Conservation (phyloP, 2,113 vertebrate genomes). For the Peromyscus maniculatus region DNA sequence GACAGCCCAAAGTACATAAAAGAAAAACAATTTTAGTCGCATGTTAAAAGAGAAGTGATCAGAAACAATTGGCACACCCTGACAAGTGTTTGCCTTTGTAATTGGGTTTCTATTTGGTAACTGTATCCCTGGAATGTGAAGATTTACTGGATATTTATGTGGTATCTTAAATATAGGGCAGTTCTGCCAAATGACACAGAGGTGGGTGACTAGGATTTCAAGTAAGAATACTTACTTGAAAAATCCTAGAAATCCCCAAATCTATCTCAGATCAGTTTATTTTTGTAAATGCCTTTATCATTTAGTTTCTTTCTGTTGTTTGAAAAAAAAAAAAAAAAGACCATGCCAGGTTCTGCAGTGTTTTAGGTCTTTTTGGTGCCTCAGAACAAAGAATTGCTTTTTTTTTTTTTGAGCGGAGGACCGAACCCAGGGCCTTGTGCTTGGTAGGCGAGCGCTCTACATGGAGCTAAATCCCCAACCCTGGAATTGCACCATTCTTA, state of each 20-base stretch:
- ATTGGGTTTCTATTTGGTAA: slow-evolving; percentile 1
- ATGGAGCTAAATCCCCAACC: too few relatives aligned
- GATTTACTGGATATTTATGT: slow-evolving; percentile 9
- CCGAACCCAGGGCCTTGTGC: too few relatives aligned
- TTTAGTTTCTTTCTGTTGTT: neutral
- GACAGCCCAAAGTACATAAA: neutral
- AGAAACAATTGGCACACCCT: neutral
- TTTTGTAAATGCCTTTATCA: neutral
- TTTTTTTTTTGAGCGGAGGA: too few relatives aligned
- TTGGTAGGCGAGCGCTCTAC: too few relatives aligned
- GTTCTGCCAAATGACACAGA: neutral
- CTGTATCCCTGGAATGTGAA: neutral
- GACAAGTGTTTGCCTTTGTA: neutral
- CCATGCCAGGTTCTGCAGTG: neutral
- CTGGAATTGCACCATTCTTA: too few relatives aligned
- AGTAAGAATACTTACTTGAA: neutral
- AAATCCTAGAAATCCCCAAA: neutral
- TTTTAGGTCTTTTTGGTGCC: neutral
- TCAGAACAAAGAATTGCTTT: neutral
- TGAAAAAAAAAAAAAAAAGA: slow-evolving; percentile 17
- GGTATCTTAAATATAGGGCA: neutral
- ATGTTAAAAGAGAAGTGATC: slow-evolving; percentile 31
- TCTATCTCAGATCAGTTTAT: neutral
- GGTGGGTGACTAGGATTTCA: neutral
- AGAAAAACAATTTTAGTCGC: slow-evolving; percentile 29